Percentiles rank a stretch among this genome's conserved stretches.
Evolutionary conservation across 2,888 invertebrate genomes (phyloP).

Genomic region (Anthoptus insignis): DNA sequence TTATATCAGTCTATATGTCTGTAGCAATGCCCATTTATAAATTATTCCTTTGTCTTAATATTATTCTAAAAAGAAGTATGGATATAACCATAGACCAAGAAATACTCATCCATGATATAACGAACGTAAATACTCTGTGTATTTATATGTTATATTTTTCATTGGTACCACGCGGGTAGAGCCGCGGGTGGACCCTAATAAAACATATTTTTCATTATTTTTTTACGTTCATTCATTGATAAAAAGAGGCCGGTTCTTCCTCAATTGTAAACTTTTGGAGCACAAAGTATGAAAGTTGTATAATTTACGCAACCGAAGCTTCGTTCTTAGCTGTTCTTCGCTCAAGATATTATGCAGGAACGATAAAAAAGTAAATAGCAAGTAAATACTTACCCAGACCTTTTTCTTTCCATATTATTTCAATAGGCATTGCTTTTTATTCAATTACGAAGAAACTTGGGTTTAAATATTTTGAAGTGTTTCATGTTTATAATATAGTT

Average conservation of each 20-base stretch:
- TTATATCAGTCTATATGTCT: too few relatives aligned
- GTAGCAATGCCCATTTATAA: too few relatives aligned
- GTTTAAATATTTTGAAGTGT: not conserved
- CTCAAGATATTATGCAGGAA: conserved; percentile 1
- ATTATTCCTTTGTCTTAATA: too few relatives aligned
- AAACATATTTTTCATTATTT: conserved; percentile 9
- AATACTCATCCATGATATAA: too few relatives aligned
- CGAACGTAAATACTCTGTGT: too few relatives aligned
- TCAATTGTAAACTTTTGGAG: conserved; percentile 1
- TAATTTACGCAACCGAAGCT: not conserved
- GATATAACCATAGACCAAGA: too few relatives aligned
- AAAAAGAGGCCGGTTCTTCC: not conserved
- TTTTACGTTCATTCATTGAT: conserved; percentile 12
- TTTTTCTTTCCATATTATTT: conserved; percentile 4
- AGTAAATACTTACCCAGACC: conserved; percentile 3
- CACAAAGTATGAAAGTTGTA: not conserved
- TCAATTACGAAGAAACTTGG: not conserved
- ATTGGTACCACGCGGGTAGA: too few relatives aligned
- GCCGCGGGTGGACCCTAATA: too few relatives aligned
- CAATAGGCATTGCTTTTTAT: not conserved
- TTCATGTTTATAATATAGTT: too few relatives aligned
- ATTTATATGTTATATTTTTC: too few relatives aligned
- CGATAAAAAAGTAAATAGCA: not conserved
- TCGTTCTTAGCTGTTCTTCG: not conserved
- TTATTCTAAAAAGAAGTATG: too few relatives aligned